These are phyloP conservation scores for Arnoldichthys spilopterus DNA, from an alignment of 2,797 vertebrate species.

Conservation along the genomic window DNA sequence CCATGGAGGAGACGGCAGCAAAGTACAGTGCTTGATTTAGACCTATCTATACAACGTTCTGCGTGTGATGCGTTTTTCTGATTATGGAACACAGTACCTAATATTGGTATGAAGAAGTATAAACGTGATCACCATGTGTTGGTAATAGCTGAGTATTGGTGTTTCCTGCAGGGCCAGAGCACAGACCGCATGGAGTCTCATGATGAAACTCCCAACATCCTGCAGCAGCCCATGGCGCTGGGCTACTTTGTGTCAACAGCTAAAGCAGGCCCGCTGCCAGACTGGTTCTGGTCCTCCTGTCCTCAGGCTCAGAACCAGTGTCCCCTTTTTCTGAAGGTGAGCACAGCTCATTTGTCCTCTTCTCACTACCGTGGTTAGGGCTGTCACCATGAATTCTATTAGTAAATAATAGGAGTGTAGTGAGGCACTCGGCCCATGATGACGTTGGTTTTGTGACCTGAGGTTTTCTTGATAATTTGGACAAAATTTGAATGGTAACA, in stretches of 20 bases:
- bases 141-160: neutral
- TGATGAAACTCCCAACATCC: conserved; percentile 95
- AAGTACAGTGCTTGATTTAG: conserved; percentile 74
- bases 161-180: conserved; percentile 84
- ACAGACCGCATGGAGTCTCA: conserved; percentile 95
- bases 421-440: no score
- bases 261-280: conserved; percentile 95
- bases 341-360: neutral
- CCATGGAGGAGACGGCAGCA: conserved; percentile 93
- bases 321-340: conserved; percentile 98
- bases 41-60: neutral
- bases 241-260: conserved; percentile 98
- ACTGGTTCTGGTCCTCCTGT: conserved; percentile 99
- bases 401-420: no score
- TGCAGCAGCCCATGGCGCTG: conserved; percentile 95
- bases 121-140: neutral
- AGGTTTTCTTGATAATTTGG: no score
- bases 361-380: neutral
- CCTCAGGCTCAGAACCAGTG: conserved; percentile 99
- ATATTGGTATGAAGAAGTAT: neutral
- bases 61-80: no score
- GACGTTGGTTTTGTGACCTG: no score
- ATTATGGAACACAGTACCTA: no score
- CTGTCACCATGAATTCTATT: neutral
- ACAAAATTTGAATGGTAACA: no score